Base-by-base conservation (phyloP, 2,888 invertebrate species). In the Panorpa germanica region DNA sequence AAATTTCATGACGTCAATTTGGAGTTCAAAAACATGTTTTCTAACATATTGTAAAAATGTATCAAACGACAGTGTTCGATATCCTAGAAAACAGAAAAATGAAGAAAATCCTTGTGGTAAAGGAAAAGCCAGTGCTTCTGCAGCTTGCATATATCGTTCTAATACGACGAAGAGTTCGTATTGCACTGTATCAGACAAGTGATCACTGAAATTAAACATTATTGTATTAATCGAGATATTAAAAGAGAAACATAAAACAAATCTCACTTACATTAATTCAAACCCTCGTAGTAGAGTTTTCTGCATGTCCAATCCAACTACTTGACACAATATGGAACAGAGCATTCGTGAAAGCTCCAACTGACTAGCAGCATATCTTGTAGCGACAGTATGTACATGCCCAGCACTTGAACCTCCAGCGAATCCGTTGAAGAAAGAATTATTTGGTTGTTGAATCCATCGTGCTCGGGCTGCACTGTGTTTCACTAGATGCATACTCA, bases 81-180 rank as follows among this genome's bases (percentile, higher is more conserved):
- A 82, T 2, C 82, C 86, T 31, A 88, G 61, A 51, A 80, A 83
- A 3, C 85, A 77, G 50, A 86, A 81, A 59, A 85, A 88, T 4
- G 86, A 82, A 11, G 77, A 74, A 50, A 86, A 86, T 9, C 86
- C 86, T 45, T 80, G 76, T 8, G 86, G 85, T 38, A 83, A 53
- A 0, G 80, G 80, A 50, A 76, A 88, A 17, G 81, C 82, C 37
- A 80, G 64, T 4, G 72, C 70, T 45, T 81, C 80, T 11, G 74
- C 65, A 2, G 83, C 77, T 40, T 78, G 59, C 42, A 74, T 72
- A 53, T 81, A 86, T 41, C 83, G 69, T 51, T 88, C 86, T 38
- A 86, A 53, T 16, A 77, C 62, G 37, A 74, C 68, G 48, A 85
- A 85, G 28, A 86, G 52, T 13, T 78, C 62, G 47, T 65, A 65